Evolutionary conservation across 1,140 invertebrate genomes (phyloP).

Genomic region (Diorhabda carinulata): DNA sequence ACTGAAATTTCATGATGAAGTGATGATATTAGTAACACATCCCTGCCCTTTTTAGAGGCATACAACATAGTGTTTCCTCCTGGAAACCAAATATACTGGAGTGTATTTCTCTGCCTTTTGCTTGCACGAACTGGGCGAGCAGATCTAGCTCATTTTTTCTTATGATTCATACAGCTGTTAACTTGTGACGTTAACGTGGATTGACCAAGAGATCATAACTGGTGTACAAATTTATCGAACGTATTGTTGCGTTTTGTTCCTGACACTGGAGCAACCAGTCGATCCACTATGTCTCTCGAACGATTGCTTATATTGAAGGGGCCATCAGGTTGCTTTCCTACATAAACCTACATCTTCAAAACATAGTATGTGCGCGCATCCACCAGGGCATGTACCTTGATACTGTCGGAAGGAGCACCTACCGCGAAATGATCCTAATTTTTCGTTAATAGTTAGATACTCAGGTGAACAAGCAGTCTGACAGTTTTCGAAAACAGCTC

Average conservation of each 20-base stretch:
- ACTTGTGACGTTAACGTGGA: slow-evolving; percentile 26
- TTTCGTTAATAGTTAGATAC: slow-evolving; percentile 16
- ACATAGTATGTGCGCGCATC: slow-evolving; percentile 19
- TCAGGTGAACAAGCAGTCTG: slow-evolving; percentile 1
- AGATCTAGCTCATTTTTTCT: slow-evolving; percentile 42
- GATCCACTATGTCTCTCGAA: slow-evolving; percentile 10
- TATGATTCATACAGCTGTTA: slow-evolving; percentile 41
- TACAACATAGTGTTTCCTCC: slow-evolving; percentile 37
- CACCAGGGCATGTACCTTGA: slow-evolving; percentile 21
- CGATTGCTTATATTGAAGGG: slow-evolving; percentile 11
- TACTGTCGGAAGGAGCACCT: slow-evolving; percentile 4
- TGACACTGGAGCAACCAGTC: slow-evolving; percentile 28
- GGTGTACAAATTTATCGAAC: slow-evolving; percentile 35
- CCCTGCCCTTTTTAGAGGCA: slow-evolving; percentile 39
- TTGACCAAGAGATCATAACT: slow-evolving; percentile 34
- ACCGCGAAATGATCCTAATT: slow-evolving; percentile 16
- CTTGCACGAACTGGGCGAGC: slow-evolving; percentile 31
- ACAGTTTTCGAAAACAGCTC: slow-evolving; percentile 13
- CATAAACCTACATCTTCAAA: slow-evolving; percentile 20
- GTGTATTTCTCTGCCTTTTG: slow-evolving; percentile 20
- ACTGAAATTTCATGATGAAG: too few species aligned
- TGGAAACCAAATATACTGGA: slow-evolving; percentile 31
- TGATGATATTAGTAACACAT: slow-evolving; percentile 18
- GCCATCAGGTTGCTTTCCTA: slow-evolving; percentile 15
- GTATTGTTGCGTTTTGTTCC: slow-evolving; percentile 30